Base-by-base conservation (phyloP, 2,888 invertebrate species). In the Chrysopilus asiliformis region DNA sequence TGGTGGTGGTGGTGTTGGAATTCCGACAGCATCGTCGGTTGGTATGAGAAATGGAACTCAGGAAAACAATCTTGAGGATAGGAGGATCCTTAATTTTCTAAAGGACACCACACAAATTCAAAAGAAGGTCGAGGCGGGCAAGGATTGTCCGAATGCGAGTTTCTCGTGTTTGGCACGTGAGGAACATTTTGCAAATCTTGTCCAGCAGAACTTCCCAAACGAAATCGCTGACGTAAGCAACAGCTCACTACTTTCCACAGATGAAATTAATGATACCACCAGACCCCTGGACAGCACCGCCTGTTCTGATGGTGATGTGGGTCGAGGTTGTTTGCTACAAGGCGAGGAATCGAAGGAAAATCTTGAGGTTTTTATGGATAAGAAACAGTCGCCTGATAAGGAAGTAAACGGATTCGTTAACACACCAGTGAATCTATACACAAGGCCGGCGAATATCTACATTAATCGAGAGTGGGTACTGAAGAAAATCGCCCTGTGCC, bases 391-490 rank as follows among this genome's bases (percentile, higher is more conserved):
- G 4, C 63, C 64, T 1, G 63, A 60, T 36, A 62, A 62, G 39
- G 60, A 60, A 32, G 53, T 55, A 6, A 59, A 58, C 35, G 58
- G 58, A 2, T 45, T 59, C 38, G 47, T 50, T 3, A 34, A 43
- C 4, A 34, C 43, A 18, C 28, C 41, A 10, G 13, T 25, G 13
- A 32, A 18, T 14, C 10, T 25, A 15, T 24, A 33, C 13, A 30
- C 14, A 19, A 28, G 20, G 20, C 15, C 30, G 6, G 36, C 14
- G 17, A 41, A 20, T 6, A 57, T 64, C 9, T 60, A 58, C 33
- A 62, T 64, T 32, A 61, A 64, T 37, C 74, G 94, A 7, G 94
- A 95, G 63, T 95, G 94, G 94, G 89, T 87, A 5, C 86, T 94
- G 52, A 84, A 87, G 64, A 94, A 95, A 65, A 72, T 95, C 22